Evolutionary conservation across 2,113 vertebrate genomes (phyloP).

Genomic region (Nothocercus julius): DNA sequence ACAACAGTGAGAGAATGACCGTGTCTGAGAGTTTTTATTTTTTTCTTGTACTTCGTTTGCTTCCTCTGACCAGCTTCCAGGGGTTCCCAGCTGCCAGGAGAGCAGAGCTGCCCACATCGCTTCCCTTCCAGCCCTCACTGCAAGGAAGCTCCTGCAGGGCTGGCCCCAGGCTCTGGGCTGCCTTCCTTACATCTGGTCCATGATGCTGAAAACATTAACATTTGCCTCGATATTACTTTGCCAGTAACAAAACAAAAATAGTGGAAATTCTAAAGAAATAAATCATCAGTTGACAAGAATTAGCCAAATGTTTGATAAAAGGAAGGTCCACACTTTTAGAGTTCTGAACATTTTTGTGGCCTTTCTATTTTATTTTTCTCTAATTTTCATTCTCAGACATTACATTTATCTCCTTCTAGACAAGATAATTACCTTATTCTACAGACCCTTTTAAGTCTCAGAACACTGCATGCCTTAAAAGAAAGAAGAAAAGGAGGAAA

Average conservation of each 20-base stretch:
- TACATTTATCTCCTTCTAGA: background rate
- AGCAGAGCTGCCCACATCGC: background rate
- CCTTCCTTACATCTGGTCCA: background rate
- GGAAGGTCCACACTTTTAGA: background rate
- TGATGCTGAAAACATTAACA: background rate
- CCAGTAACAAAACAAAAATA: background rate
- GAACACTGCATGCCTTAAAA: background rate
- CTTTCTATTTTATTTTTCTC: background rate
- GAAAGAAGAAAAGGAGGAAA: background rate
- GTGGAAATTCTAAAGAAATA: background rate
- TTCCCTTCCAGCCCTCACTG: background rate
- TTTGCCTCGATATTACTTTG: background rate
- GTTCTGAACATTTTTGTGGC: background rate
- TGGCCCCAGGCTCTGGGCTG: background rate
- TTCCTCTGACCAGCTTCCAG: background rate
- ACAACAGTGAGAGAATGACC: background rate
- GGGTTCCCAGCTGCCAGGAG: background rate
- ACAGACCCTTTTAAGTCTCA: background rate
- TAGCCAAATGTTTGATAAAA: background rate
- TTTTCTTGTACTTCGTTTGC: background rate
- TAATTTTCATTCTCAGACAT: background rate
- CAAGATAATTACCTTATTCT: background rate
- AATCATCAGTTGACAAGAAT: background rate
- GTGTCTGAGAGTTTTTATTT: accelerated
- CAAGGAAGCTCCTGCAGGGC: background rate